These are phyloP conservation scores for Helleia helle DNA, from an alignment of 2,888 invertebrate species.

Conservation along the genomic window DNA sequence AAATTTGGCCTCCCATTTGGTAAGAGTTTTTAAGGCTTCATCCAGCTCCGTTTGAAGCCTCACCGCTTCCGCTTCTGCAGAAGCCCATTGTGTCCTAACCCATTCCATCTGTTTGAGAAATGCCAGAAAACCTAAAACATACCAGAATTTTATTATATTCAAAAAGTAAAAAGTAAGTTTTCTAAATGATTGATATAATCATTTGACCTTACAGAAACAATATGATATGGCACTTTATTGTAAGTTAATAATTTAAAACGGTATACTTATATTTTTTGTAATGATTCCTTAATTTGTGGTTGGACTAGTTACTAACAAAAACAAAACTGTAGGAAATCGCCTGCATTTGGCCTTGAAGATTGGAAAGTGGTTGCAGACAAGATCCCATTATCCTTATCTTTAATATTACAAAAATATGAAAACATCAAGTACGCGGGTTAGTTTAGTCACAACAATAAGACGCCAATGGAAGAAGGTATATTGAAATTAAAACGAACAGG, in stretches of 20 bases:
- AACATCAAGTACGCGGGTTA: no score
- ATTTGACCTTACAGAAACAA: no score
- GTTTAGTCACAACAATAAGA: no score
- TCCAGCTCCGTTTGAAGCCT: conserved; percentile 81
- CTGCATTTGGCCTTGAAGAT: not conserved
- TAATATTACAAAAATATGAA: no score
- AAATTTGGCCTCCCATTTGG: conserved; percentile 85
- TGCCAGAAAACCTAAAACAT: conserved; percentile 85
- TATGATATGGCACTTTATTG: no score
- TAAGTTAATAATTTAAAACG: no score
- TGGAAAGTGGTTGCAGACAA: not conserved
- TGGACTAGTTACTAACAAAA: not conserved
- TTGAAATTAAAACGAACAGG: not conserved
- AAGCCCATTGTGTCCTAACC: conserved; percentile 79
- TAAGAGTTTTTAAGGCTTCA: conserved; percentile 79
- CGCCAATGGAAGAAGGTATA: not conserved
- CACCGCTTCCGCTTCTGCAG: conserved; percentile 81
- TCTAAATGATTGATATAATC: no score
- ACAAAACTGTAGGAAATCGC: not conserved
- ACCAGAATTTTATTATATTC: no score
- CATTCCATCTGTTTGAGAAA: conserved; percentile 83
- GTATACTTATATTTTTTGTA: no score
- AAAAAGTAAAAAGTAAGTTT: no score
- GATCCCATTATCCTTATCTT: no score
- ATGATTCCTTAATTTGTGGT: no score